Conservation (phyloP, 2,888 invertebrate genomes). For the Phragmatobia fuliginosa region DNA sequence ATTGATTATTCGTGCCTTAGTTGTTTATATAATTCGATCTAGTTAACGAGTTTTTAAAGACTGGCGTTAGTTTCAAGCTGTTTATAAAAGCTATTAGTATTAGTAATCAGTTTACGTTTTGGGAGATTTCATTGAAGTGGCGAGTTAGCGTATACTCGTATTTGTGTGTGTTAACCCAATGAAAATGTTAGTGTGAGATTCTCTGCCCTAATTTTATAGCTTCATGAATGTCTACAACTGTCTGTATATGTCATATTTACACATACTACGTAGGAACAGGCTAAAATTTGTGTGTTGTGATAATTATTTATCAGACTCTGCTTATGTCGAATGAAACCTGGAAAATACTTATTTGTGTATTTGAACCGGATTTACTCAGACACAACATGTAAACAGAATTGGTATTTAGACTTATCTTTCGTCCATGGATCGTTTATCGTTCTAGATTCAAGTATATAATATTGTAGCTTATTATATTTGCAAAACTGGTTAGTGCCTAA, state of each 20-base stretch:
- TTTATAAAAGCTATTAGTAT: conserved; percentile 7
- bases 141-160: background rate
- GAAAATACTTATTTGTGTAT: background rate
- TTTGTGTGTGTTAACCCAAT: background rate
- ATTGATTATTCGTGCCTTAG: conserved; percentile 6
- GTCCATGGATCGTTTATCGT: background rate
- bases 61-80: conserved; percentile 4
- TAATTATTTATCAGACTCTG: background rate
- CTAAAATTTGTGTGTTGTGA: background rate
- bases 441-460: background rate
- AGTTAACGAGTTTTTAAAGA: conserved; percentile 15
- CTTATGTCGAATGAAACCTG: background rate
- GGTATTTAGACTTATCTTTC: background rate
- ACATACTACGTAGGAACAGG: background rate
- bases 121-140: background rate
- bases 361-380: background rate
- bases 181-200: background rate
- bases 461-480: background rate
- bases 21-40: conserved; percentile 17
- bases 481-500: background rate
- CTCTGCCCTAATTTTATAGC: background rate
- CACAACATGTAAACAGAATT: background rate
- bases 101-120: conserved; percentile 10
- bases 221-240: background rate
- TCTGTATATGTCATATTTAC: background rate